These are phyloP conservation scores for Xestia ashworthii DNA, from an alignment of 2,888 invertebrate species.

Conservation along the genomic window DNA sequence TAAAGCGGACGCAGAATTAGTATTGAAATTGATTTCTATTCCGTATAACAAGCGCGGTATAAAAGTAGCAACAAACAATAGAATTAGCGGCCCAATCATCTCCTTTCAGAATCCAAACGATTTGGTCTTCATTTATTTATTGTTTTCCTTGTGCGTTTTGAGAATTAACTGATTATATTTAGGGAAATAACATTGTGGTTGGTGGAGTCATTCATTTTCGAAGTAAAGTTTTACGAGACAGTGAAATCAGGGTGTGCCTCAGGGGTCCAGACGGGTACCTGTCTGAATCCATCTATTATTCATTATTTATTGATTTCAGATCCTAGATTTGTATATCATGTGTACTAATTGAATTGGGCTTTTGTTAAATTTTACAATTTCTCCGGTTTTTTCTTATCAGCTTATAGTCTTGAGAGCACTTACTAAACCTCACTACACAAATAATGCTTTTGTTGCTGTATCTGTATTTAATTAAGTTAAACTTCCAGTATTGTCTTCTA, in stretches of 20 bases:
- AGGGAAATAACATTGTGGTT: conserved; percentile 27
- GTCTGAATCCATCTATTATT: neutral
- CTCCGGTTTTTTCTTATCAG: neutral
- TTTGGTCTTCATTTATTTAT: conserved; percentile 31
- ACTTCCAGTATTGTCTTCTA: conserved; percentile 8
- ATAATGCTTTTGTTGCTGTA: neutral
- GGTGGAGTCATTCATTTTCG: conserved; percentile 8
- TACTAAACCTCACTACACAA: neutral
- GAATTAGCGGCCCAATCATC: conserved; percentile 55
- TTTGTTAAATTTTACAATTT: neutral
- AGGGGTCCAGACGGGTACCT: too few species aligned
- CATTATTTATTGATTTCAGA: neutral
- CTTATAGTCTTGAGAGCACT: neutral
- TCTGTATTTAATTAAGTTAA: neutral
- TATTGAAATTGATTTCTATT: conserved; percentile 72
- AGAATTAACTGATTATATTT: conserved; percentile 21
- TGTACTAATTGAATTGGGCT: neutral
- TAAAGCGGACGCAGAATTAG: conserved; percentile 47
- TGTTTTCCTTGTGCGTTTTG: conserved; percentile 35
- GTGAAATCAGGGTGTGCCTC: neutral
- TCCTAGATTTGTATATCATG: neutral
- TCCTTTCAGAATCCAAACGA: conserved; percentile 37
- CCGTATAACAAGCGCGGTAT: conserved; percentile 30
- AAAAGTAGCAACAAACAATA: conserved; percentile 47
- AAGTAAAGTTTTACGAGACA: conserved; percentile 6